phyloP scores from a whole-genome alignment of 1,140 invertebrate genomes.

The Macrotrachela quadricornifera region DNA sequence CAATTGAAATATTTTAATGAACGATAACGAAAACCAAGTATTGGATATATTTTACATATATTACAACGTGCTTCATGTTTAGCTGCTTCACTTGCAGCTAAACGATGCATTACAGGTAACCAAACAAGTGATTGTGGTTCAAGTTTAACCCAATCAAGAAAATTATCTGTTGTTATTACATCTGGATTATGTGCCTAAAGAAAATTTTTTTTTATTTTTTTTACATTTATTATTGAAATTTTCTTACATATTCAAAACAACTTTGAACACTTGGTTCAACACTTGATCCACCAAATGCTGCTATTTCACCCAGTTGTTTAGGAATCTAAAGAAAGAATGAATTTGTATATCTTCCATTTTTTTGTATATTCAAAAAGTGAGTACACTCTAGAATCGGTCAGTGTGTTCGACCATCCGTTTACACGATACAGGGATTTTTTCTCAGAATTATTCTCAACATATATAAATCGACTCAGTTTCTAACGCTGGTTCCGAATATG shows the following conservation, averaged over 20 bases:
- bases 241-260: slow-evolving; percentile 46
- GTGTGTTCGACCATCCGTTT: no score
- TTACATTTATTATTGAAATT: no score
- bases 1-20: slow-evolving; percentile 98
- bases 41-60: slow-evolving; percentile 94
- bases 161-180: no score
- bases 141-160: slow-evolving; percentile 77
- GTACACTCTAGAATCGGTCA: no score
- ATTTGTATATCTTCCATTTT: no score
- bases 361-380: no score
- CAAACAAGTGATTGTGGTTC: slow-evolving; percentile 94
- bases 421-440: no score
- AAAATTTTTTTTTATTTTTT: no score
- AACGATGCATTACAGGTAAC: slow-evolving; percentile 81
- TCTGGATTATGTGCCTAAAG: no score
- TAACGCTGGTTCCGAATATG: no score
- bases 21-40: slow-evolving; percentile 82
- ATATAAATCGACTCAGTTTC: no score
- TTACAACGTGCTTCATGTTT: slow-evolving; percentile 97
- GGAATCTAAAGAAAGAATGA: slow-evolving; percentile 61
- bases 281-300: slow-evolving; percentile 91
- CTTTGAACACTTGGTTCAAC: slow-evolving; percentile 90
- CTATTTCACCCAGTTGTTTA: slow-evolving; percentile 78
- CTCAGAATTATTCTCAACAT: no score
- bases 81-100: slow-evolving; percentile 74